These are phyloP conservation scores for Medauroidea extradentata DNA, from an alignment of 1,140 invertebrate species.

Conservation along the genomic window DNA sequence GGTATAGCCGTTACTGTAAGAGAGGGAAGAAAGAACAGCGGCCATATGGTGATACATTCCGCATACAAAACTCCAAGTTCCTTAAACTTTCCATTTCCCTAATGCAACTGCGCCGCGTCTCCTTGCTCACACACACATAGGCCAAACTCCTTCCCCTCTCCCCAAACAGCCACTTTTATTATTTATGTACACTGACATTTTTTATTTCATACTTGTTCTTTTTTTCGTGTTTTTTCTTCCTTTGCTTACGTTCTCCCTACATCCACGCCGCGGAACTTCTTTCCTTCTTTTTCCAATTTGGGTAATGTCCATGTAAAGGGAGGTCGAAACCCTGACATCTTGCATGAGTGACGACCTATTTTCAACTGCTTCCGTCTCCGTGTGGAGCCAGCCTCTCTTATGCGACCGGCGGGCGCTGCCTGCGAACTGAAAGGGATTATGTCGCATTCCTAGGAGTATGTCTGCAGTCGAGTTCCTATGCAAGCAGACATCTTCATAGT, in stretches of 20 bases:
- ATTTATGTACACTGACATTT: not conserved
- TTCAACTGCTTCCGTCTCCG: not conserved
- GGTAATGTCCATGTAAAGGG: slow-evolving; percentile 13
- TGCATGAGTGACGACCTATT: slow-evolving; percentile 16
- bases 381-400: not conserved
- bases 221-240: not conserved
- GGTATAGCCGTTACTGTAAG: no score
- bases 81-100: slow-evolving; percentile 12
- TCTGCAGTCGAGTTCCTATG: no score
- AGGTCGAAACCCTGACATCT: slow-evolving; percentile 13
- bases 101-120: slow-evolving; percentile 10
- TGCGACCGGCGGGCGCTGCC: no score
- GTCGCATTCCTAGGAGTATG: no score
- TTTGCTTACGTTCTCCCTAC: not conserved
- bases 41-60: no score
- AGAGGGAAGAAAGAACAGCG: no score
- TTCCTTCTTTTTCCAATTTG: slow-evolving; percentile 14
- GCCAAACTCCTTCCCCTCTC: no score
- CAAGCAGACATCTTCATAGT: no score
- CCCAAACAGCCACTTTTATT: not conserved
- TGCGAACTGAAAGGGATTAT: no score
- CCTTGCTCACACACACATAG: no score
- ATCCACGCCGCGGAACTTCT: not conserved
- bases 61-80: no score
- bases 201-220: not conserved